Evolutionary conservation across 2,888 invertebrate species (phyloP).

Genomic region (Aphidius colemani): DNA sequence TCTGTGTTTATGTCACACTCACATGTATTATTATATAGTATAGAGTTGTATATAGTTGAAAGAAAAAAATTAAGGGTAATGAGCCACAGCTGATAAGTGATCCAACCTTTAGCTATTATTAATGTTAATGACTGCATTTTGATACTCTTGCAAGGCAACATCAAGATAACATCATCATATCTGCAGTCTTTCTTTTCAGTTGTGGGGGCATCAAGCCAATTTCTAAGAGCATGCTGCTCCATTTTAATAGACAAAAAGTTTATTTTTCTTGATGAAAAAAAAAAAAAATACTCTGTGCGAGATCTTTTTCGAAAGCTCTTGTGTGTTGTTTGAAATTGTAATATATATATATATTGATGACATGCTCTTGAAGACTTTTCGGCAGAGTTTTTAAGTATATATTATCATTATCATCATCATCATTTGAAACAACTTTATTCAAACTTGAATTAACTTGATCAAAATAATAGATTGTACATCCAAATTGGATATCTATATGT

Average conservation of each 20-base stretch:
- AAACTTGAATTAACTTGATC: not conserved
- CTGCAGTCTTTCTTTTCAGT: not conserved
- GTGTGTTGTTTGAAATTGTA: too few species aligned
- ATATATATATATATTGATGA: too few species aligned
- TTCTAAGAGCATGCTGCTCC: constrained; percentile 7
- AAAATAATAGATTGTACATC: not conserved
- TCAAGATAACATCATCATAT: not conserved
- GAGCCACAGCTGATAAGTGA: not conserved
- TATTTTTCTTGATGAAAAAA: constrained; percentile 6
- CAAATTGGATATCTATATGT: not conserved
- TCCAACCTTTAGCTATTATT: constrained; percentile 13
- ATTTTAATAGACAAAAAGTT: constrained; percentile 7
- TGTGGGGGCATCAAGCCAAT: constrained; percentile 5
- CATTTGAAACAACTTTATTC: too few species aligned
- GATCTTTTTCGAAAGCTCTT: too few species aligned
- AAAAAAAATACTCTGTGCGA: too few species aligned
- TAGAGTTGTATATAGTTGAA: not conserved
- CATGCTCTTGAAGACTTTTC: too few species aligned
- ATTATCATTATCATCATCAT: too few species aligned
- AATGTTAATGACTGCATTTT: constrained; percentile 13
- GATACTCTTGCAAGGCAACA: not conserved
- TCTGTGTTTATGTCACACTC: not conserved
- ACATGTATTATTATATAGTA: too few species aligned
- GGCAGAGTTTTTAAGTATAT: too few species aligned
- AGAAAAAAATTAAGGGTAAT: not conserved